Conservation (phyloP, 2,888 invertebrate genomes). For the Stenoptilia bipunctidactyla region DNA sequence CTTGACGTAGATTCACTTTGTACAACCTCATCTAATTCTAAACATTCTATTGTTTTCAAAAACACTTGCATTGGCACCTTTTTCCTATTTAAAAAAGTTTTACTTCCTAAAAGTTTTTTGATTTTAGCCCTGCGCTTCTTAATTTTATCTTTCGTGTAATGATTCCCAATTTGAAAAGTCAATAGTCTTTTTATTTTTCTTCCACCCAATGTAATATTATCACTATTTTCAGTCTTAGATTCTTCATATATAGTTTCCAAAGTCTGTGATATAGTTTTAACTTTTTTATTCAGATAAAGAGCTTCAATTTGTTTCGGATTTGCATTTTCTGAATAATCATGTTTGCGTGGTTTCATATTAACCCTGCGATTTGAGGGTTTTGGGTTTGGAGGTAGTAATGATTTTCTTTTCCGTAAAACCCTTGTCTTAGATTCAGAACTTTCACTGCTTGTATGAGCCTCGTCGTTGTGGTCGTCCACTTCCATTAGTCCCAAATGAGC, state of each 20-base stretch:
- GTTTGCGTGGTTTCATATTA: conserved; percentile 58
- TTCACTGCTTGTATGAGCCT: conserved; percentile 21
- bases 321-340: conserved; percentile 35
- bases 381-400: conserved; percentile 34
- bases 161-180: conserved; percentile 62
- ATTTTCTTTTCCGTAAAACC: conserved; percentile 51
- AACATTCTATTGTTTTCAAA: conserved; percentile 64
- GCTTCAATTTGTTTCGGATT: conserved; percentile 61
- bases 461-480: conserved; percentile 24
- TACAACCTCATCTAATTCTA: conserved; percentile 55
- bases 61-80: conserved; percentile 70
- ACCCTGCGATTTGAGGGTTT: conserved; percentile 58
- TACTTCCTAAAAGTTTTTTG: conserved; percentile 66
- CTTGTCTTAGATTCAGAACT: conserved; percentile 27
- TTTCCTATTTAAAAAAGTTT: conserved; percentile 58
- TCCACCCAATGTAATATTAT: conserved; percentile 49
- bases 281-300: conserved; percentile 69
- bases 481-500: conserved; percentile 62
- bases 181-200: conserved; percentile 71
- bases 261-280: conserved; percentile 61
- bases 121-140: conserved; percentile 71
- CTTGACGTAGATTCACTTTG: conserved; percentile 28
- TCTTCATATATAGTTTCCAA: conserved; percentile 77
- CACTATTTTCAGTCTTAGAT: conserved; percentile 52
- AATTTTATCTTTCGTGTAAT: conserved; percentile 66